Evolutionary conservation across 2,797 vertebrate genomes (phyloP), one percentile per base, ranked within the genome.

Genomic region (Muscicapa striata): DNA sequence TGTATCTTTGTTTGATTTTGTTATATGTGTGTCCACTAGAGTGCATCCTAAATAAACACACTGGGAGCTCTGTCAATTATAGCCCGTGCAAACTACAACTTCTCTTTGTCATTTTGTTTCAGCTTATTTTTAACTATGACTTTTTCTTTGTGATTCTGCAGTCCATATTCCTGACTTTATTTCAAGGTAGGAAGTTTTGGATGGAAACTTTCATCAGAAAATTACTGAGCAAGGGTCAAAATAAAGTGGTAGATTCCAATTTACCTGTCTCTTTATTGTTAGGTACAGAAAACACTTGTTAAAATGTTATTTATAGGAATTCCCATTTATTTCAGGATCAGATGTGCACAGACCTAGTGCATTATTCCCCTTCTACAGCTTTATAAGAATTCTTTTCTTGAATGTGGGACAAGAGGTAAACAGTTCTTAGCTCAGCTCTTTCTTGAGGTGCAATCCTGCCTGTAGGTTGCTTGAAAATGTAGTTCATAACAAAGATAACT

Each of bases 21-120:
- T 84, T 94, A 36, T 5, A n/a, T 51, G 12, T 88, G 24, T 84
- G 84, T 95, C 96, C 95, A 94, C 95, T 92, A 95, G 95, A 91
- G 94, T 91, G 93, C 90, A 88, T 93, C 94, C 94, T 93, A 83
- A 77, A 93, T 90, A 94, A 89, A 73, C 67, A 46, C 18, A 79
- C 41, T 20, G n/a, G 24, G 11, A 20, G 8, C 15, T 89, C 30
- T 64, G 29, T 84, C 57, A 34, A 15, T 75, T 62, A 23, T 10
- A 78, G 23, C 24, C 54, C 22, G 9, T 59, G 48, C 62, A 77
- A 87, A 30, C 27, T 40, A 5, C 45, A 77, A 13, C 38, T 67
- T 85, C 1, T 55, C 8, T 68, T 86, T 52, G n/a, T 45, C 18
- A 14, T 68, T 89, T 94, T 81, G 30, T 81, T 93, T 82, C 77